These are phyloP conservation scores for Portevinia maculata DNA, from an alignment of 2,888 invertebrate species.

Conservation along the genomic window DNA sequence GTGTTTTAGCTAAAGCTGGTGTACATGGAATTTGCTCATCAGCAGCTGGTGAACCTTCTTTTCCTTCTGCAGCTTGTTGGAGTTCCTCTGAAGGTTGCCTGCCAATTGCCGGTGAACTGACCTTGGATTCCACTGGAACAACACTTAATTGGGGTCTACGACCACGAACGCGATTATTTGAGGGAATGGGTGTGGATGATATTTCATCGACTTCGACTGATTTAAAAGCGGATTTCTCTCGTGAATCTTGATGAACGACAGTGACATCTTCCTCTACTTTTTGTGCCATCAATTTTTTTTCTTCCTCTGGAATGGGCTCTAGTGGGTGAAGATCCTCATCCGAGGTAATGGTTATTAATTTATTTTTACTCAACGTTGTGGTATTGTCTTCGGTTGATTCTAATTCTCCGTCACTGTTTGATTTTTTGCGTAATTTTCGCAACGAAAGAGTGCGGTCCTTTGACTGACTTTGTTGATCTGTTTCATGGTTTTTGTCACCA, in stretches of 20 bases:
- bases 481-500: not conserved
- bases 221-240: not conserved
- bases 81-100: not conserved
- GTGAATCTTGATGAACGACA: not conserved
- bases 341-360: not conserved
- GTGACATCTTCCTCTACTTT: not conserved
- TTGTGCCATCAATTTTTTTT: not conserved
- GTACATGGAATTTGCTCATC: constrained; percentile 21
- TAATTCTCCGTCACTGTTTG: constrained; percentile 1
- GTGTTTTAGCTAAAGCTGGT: constrained; percentile 4
- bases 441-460: not conserved
- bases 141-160: constrained; percentile 39
- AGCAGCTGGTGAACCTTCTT: not conserved
- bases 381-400: not conserved
- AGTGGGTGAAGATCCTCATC: not conserved
- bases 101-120: not conserved
- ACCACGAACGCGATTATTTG: constrained; percentile 21
- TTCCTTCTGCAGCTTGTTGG: not conserved
- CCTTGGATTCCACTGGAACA: constrained; percentile 4
- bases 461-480: not conserved
- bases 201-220: constrained; percentile 31
- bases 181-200: not conserved
- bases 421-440: not conserved
- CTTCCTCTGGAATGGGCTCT: constrained; percentile 36
- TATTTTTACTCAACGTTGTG: not conserved